Percentiles rank a stretch among this genome's conserved stretches.
Evolutionary conservation across 2,888 invertebrate genomes (phyloP).

Genomic region (Acanthosepion lycidas): DNA sequence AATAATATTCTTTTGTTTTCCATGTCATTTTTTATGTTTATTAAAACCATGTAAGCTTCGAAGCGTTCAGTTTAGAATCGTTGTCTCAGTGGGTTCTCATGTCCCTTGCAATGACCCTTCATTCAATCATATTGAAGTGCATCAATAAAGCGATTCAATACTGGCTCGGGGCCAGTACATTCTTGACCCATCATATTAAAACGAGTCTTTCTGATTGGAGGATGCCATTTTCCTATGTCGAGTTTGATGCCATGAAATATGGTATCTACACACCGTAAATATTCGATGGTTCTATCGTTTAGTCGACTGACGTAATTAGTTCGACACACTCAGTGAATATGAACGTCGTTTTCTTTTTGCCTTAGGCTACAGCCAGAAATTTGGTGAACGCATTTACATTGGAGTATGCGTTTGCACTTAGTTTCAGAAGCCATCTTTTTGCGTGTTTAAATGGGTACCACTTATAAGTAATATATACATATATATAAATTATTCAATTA

Average conservation of each 20-base stretch:
- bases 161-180: constrained; percentile 1
- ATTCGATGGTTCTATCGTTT: background rate
- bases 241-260: background rate
- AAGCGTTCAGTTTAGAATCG: background rate
- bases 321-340: background rate
- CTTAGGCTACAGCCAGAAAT: too few species aligned
- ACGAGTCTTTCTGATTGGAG: background rate
- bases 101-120: background rate
- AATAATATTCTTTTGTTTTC: too few species aligned
- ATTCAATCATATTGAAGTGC: constrained; percentile 8
- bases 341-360: background rate
- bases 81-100: background rate
- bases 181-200: background rate
- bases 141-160: constrained; percentile 33
- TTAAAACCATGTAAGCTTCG: background rate
- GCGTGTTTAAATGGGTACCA: background rate
- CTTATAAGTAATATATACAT: too few species aligned
- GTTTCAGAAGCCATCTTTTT: background rate
- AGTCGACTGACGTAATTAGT: background rate
- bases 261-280: constrained; percentile 9
- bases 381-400: background rate
- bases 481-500: too few species aligned
- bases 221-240: background rate
- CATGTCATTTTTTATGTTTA: too few species aligned
- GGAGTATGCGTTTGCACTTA: background rate